Evolutionary conservation across 2,113 vertebrate species (phyloP).

Genomic region (Aplodontia rufa): DNA sequence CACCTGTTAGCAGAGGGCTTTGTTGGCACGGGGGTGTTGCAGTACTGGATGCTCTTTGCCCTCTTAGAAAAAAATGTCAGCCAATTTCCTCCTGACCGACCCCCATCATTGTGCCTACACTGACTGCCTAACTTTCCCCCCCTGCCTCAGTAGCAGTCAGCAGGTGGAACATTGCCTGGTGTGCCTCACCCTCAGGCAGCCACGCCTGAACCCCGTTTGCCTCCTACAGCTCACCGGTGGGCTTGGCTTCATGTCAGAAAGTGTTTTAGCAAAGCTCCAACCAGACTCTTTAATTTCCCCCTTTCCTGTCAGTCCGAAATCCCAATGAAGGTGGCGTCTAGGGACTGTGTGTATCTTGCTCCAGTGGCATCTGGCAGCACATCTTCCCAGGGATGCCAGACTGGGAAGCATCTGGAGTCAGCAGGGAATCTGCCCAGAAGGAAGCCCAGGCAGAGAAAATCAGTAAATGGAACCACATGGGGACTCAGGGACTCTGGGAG

Average conservation of each 20-base stretch:
- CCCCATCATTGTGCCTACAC: too few species aligned
- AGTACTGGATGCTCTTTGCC: too few species aligned
- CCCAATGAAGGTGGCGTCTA: slow-evolving; percentile 45
- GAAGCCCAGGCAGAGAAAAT: neutral
- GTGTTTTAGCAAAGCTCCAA: neutral
- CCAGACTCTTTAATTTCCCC: neutral
- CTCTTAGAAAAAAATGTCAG: too few species aligned
- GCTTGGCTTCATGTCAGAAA: neutral
- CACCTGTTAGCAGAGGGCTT: too few species aligned
- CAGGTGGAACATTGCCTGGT: neutral
- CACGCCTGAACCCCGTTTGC: fast-evolving
- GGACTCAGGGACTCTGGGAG: neutral
- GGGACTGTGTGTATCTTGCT: slow-evolving; percentile 27
- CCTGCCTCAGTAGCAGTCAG: too few species aligned
- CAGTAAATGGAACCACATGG: slow-evolving; percentile 58
- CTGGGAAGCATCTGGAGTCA: slow-evolving; percentile 16
- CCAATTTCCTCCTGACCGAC: too few species aligned
- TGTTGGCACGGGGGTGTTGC: too few species aligned
- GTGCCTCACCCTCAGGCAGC: too few species aligned
- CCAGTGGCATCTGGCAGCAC: slow-evolving; percentile 22
- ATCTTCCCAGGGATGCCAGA: slow-evolving; percentile 72
- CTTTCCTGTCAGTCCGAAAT: slow-evolving; percentile 47
- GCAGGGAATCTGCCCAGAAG: neutral
- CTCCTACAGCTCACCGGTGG: neutral
- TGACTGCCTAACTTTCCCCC: too few species aligned